Evolutionary conservation across 1,140 invertebrate species (phyloP), one percentile per base, ranked within the genome.

Genomic region (Diorhabda elongata): DNA sequence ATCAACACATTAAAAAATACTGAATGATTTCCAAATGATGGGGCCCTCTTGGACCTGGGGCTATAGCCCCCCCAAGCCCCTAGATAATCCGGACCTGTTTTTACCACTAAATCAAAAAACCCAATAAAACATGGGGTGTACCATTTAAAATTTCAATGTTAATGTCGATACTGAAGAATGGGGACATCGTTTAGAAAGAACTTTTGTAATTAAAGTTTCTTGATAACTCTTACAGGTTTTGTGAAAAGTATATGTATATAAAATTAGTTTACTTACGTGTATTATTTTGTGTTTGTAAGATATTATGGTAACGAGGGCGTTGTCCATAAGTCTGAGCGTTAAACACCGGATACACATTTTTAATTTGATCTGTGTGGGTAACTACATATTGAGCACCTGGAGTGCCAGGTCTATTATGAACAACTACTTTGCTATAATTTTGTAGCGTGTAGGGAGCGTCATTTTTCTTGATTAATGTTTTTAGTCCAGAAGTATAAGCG

Each of bases 351-450:
- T 68, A 71, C n/a, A 65, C 41, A 44, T 63, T 47, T 58, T 62
- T 57, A 5, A 47, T 59, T 61, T 69, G 44, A 11, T 63, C 62
- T 5, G 66, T 61, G 64, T 65, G n/a, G n/a, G 65, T 47, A 9
- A 60, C 26, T 8, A 67, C 41, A 60, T 67, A 67, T 3, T 47
- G 65, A 3, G 58, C 57, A 26, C 9, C 42, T 26, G 57, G n/a
- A 41, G n/a, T 52, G 2, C 60, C 42, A 9, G 65, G 65, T 4
- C 73, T 71, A 44, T 75, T 68, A 42, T 75, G 74, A 5, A 72
- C 66, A 62, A 69, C 64, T 0, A 77, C 76, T 68, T 69, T 71
- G 60, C 76, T 77, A 59, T 77, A 77, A 47, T 75, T 77, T 47
- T 75, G 69, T 62, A 74, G 69, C 26, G 71, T 67, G 5, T 70